These are phyloP conservation scores for Leptodirus hochenwartii DNA, from an alignment of 2,888 invertebrate genomes.

Conservation along the genomic window DNA sequence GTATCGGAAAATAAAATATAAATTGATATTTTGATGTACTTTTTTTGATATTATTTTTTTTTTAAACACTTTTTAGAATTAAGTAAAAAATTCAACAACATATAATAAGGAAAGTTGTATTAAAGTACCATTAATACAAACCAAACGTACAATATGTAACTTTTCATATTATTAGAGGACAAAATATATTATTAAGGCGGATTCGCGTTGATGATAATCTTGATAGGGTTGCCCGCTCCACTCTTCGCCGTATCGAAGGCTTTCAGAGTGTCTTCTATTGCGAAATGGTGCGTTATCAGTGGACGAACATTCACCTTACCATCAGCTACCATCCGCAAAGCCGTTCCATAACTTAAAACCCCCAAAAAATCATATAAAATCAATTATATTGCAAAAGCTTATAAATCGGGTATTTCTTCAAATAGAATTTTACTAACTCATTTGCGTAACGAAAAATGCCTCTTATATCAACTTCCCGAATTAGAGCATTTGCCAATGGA, in stretches of 20 bases:
- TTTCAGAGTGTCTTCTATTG: constrained; percentile 52
- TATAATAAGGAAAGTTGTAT: too few relatives aligned
- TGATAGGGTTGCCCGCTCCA: constrained; percentile 57
- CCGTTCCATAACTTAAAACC: constrained; percentile 53
- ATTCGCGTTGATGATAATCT: constrained; percentile 70
- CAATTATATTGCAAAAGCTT: not conserved
- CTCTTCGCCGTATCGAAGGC: constrained; percentile 71
- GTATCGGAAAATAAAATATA: too few relatives aligned
- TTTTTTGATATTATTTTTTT: too few relatives aligned
- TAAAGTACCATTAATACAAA: too few relatives aligned
- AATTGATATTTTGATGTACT: too few relatives aligned
- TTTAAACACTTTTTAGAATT: too few relatives aligned
- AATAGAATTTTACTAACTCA: constrained; percentile 37
- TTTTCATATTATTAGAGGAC: too few relatives aligned
- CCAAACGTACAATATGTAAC: too few relatives aligned
- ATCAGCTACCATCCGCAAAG: constrained; percentile 57
- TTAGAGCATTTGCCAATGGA: constrained; percentile 64
- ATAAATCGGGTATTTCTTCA: constrained; percentile 3
- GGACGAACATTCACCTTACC: constrained; percentile 65
- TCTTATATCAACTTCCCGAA: constrained; percentile 77
- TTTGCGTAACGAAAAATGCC: constrained; percentile 90
- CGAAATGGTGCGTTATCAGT: constrained; percentile 68
- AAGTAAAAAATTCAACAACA: too few relatives aligned
- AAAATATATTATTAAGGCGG: too few relatives aligned
- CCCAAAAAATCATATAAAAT: too few relatives aligned